Evolutionary conservation across 2,797 vertebrate genomes (phyloP).

Genomic region (Sebastes iracundus): DNA sequence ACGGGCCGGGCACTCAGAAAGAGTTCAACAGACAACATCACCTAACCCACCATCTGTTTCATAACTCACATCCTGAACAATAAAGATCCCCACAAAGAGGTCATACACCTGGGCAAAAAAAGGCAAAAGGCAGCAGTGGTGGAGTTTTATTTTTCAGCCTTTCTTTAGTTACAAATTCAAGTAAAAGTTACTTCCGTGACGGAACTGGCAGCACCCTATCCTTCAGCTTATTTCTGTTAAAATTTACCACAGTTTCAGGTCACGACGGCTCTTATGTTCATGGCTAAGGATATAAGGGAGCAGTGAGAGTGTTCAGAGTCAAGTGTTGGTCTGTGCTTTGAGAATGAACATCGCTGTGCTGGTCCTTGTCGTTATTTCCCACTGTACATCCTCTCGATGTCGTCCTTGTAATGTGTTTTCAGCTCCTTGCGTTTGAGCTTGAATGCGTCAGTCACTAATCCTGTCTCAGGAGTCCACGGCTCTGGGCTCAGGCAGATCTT

Average conservation of each 20-base stretch:
- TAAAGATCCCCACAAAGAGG: conserved; percentile 26
- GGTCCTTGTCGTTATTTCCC: conserved; percentile 76
- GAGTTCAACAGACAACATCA: conserved; percentile 59
- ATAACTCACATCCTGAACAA: conserved; percentile 70
- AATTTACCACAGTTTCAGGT: conserved; percentile 76
- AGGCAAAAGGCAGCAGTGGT: conserved; percentile 22
- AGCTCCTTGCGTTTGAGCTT: conserved; percentile 96
- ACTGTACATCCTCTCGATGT: conserved; percentile 94
- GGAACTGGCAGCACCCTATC: background rate
- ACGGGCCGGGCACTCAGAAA: background rate
- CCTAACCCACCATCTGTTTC: conserved; percentile 51
- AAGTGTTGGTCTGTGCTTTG: conserved; percentile 36
- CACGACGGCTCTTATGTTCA: conserved; percentile 72
- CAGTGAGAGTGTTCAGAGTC: conserved; percentile 9
- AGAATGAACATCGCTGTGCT: background rate
- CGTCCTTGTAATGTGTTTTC: conserved; percentile 88
- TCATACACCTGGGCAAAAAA: conserved; percentile 24
- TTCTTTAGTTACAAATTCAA: conserved; percentile 38
- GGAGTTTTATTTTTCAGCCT: background rate
- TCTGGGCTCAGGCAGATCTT: conserved; percentile 93
- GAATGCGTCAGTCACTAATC: conserved; percentile 95
- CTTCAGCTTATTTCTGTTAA: background rate
- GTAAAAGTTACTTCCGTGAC: conserved; percentile 6
- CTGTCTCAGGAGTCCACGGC: conserved; percentile 95
- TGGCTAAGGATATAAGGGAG: conserved; percentile 29